phyloP scores from a whole-genome alignment of 2,888 invertebrate species.

The Dicroscelio sp. region DNA sequence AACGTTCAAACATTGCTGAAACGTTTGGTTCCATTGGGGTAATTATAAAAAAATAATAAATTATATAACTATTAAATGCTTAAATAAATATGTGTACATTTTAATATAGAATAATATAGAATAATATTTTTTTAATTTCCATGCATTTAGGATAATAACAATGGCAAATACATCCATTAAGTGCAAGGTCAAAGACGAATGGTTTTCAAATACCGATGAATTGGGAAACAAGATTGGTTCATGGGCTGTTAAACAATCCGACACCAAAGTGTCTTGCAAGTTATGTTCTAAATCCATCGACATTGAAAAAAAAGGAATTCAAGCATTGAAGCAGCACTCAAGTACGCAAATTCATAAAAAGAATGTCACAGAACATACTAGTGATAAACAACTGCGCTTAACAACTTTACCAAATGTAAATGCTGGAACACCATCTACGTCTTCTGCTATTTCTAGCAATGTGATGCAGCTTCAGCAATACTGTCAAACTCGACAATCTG shows the following conservation, averaged over 20 bases:
- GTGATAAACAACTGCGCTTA: not conserved
- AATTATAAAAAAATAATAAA: too few species aligned
- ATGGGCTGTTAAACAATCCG: not conserved
- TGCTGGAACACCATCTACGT: not conserved
- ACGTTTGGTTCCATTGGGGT: too few species aligned
- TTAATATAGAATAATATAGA: too few species aligned
- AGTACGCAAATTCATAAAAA: slow-evolving; percentile 7
- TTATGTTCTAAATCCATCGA: slow-evolving; percentile 4
- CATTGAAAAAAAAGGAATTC: slow-evolving; percentile 2
- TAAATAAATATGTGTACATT: too few species aligned
- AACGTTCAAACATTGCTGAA: too few species aligned
- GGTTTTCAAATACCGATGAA: slow-evolving; percentile 3
- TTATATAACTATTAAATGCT: too few species aligned
- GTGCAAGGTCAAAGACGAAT: slow-evolving; percentile 14
- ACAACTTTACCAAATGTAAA: not conserved
- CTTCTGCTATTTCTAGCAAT: too few species aligned
- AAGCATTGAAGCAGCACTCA: slow-evolving; percentile 1
- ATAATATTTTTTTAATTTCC: too few species aligned
- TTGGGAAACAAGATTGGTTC: not conserved
- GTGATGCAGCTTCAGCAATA: slow-evolving; percentile 9
- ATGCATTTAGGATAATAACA: not conserved
- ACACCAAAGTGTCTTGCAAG: not conserved
- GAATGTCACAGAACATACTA: not conserved
- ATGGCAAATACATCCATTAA: not conserved
- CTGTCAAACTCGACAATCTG: not conserved